These are phyloP conservation scores for Forbesichthys papilliferus DNA, from an alignment of 2,113 vertebrate species.

Conservation along the genomic window DNA sequence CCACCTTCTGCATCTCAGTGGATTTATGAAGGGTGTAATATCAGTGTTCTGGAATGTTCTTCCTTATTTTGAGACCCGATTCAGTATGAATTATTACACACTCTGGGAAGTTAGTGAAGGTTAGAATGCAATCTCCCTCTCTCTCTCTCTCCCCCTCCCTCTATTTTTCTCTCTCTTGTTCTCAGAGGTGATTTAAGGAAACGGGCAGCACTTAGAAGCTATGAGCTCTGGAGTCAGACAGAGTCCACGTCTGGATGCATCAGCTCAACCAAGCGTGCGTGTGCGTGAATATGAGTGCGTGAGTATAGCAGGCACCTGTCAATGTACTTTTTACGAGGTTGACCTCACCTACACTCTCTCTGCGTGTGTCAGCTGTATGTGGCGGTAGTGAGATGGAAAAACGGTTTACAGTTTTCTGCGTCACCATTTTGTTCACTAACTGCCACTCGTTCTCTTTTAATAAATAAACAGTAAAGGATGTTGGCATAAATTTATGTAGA, in stretches of 20 bases:
- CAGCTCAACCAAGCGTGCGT: slow-evolving; percentile 50
- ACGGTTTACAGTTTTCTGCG: slow-evolving; percentile 32
- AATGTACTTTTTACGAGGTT: slow-evolving; percentile 62
- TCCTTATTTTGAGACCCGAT: slow-evolving; percentile 20
- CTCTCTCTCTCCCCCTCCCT: slow-evolving; percentile 9
- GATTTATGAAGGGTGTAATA: slow-evolving; percentile 49
- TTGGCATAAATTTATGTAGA: too few species aligned
- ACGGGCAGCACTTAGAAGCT: slow-evolving; percentile 61
- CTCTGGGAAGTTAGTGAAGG: slow-evolving; percentile 10
- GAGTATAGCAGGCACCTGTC: slow-evolving; percentile 63
- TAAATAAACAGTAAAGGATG: slow-evolving; percentile 4
- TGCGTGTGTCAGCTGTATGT: slow-evolving; percentile 55
- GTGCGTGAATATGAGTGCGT: slow-evolving; percentile 49
- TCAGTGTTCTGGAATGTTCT: slow-evolving; percentile 24
- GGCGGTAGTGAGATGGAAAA: slow-evolving; percentile 58
- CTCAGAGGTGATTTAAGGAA: slow-evolving; percentile 61
- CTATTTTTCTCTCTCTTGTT: slow-evolving; percentile 6
- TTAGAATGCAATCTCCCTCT: slow-evolving; percentile 25
- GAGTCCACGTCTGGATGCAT: slow-evolving; percentile 61
- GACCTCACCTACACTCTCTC: slow-evolving; percentile 69
- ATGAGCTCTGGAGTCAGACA: slow-evolving; percentile 61
- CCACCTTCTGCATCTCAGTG: slow-evolving; percentile 6
- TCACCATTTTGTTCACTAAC: slow-evolving; percentile 14
- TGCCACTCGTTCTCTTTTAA: slow-evolving; percentile 10
- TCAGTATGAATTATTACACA: slow-evolving; percentile 27